These are phyloP conservation scores for Drosophila equinoxialis DNA, from an alignment of 1,140 invertebrate genomes.

Conservation along the genomic window DNA sequence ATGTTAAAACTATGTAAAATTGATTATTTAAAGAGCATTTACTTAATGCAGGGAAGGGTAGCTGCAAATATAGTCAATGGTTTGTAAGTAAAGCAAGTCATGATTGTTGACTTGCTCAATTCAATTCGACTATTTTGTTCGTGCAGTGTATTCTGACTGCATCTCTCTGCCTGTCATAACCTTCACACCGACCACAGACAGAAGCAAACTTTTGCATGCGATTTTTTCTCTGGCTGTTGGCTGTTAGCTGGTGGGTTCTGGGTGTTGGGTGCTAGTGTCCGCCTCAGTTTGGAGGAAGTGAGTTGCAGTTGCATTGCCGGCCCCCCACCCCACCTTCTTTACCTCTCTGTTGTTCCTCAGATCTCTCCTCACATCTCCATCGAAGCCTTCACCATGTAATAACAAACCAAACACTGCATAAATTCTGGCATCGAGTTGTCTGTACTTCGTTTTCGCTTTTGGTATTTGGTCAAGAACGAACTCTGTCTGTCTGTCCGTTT, in stretches of 20 bases:
- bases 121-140: background rate
- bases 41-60: too few relatives aligned
- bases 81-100: too few relatives aligned
- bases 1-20: too few relatives aligned
- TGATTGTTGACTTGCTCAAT: too few relatives aligned
- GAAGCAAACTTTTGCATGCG: conserved; percentile 62
- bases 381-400: conserved; percentile 51
- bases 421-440: conserved; percentile 71
- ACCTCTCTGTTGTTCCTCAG: too few relatives aligned
- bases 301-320: conserved; percentile 49
- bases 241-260: background rate
- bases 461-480: conserved; percentile 68
- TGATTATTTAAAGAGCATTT: too few relatives aligned
- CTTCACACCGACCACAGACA: conserved; percentile 63
- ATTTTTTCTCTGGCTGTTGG: conserved; percentile 53
- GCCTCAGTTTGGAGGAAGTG: conserved; percentile 51
- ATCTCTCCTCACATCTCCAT: too few relatives aligned
- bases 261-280: background rate
- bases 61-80: too few relatives aligned
- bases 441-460: conserved; percentile 69
- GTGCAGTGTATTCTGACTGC: conserved; percentile 21
- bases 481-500: conserved; percentile 18
- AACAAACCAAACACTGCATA: conserved; percentile 80
- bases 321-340: conserved; percentile 1
- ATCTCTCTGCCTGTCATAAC: conserved; percentile 50